Evolutionary conservation across 2,888 invertebrate species (phyloP).

Genomic region (Aplocera efformata): DNA sequence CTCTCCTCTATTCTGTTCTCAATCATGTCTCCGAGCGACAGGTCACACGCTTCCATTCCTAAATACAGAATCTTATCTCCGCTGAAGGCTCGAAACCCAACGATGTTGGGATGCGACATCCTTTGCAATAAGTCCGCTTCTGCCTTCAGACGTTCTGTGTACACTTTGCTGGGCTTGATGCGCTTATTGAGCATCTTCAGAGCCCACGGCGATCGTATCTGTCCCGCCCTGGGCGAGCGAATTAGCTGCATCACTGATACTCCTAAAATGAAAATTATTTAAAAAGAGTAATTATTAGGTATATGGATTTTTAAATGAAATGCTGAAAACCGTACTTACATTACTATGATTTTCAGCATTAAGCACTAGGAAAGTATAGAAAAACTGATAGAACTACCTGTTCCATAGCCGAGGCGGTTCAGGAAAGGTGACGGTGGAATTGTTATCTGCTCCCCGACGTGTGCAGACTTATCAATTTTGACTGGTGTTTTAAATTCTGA

Average conservation of each 20-base stretch:
- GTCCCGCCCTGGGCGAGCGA: conserved; percentile 84
- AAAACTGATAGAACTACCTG: conserved; percentile 76
- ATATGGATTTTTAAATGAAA: no score
- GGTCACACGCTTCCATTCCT: conserved; percentile 89
- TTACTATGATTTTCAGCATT: no score
- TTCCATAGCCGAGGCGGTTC: conserved; percentile 87
- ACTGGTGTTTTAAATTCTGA: conserved; percentile 65
- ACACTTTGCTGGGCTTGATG: conserved; percentile 63
- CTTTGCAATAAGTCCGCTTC: conserved; percentile 86
- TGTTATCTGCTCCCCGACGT: conserved; percentile 50
- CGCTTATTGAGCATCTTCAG: conserved; percentile 85
- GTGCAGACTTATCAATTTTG: conserved; percentile 44
- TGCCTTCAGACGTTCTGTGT: conserved; percentile 80
- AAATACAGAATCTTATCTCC: conserved; percentile 82
- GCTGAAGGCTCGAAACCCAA: conserved; percentile 84
- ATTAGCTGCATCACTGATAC: conserved; percentile 88
- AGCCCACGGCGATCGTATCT: conserved; percentile 91
- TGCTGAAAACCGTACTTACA: no score
- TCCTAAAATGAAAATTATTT: conserved; percentile 64
- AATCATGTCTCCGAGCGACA: conserved; percentile 87
- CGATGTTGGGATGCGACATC: conserved; percentile 90
- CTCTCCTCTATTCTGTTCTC: conserved; percentile 82
- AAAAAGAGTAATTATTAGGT: no score
- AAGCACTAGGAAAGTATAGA: no score
- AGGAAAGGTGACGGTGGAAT: conserved; percentile 88